Evolutionary conservation across 2,797 vertebrate species (phyloP).

Genomic region (Myotis daubentonii): DNA sequence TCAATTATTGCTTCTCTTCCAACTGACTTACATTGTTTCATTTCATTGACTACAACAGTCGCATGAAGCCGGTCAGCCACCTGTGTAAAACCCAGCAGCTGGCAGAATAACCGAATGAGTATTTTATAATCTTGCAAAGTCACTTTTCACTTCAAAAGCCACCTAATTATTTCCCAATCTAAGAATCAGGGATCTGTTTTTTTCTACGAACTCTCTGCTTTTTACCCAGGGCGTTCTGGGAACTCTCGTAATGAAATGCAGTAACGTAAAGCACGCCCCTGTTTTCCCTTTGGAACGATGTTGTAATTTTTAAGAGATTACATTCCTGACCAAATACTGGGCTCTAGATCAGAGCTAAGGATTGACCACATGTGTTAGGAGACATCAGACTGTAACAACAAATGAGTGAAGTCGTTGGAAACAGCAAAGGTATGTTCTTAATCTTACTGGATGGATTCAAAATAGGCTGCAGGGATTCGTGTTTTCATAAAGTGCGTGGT

Average conservation of each 20-base stretch:
- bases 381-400: background rate
- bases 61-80: background rate
- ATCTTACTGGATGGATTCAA: constrained; percentile 29
- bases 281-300: background rate
- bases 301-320: background rate
- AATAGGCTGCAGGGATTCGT: background rate
- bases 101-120: background rate
- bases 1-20: background rate
- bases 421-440: constrained; percentile 35
- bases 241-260: constrained; percentile 23
- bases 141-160: background rate
- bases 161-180: background rate
- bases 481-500: constrained; percentile 40
- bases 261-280: background rate
- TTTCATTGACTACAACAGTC: background rate
- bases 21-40: background rate
- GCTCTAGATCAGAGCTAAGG: constrained; percentile 19
- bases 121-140: background rate
- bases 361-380: background rate
- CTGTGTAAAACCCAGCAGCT: background rate
- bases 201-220: background rate
- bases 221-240: background rate
- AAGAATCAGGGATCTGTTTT: background rate
- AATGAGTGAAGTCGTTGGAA: constrained; percentile 24
- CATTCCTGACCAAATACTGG: constrained; percentile 19